phyloP scores from a whole-genome alignment of 2,888 invertebrate species.

The Pharmacophagus antenor region DNA sequence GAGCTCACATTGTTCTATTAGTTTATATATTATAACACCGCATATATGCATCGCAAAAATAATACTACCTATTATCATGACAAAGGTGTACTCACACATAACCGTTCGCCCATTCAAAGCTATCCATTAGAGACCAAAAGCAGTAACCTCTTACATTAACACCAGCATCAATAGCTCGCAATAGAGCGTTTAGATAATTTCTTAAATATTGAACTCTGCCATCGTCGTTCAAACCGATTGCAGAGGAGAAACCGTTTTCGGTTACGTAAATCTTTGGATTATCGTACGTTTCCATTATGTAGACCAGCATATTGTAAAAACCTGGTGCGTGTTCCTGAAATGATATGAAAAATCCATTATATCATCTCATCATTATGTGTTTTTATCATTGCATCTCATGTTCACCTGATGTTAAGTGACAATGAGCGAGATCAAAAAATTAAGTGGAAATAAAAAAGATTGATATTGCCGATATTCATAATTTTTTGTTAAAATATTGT shows the following conservation, averaged over 20 bases:
- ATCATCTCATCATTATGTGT: too few species aligned
- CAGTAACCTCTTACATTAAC: slow-evolving; percentile 71
- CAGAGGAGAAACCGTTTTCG: slow-evolving; percentile 74
- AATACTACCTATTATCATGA: too few species aligned
- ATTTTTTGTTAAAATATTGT: too few species aligned
- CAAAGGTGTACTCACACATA: slow-evolving; percentile 26
- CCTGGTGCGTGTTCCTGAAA: slow-evolving; percentile 36
- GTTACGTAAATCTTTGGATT: slow-evolving; percentile 49
- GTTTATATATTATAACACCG: too few species aligned
- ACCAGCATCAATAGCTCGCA: slow-evolving; percentile 53
- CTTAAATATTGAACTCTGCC: slow-evolving; percentile 51
- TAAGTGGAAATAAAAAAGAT: too few species aligned
- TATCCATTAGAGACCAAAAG: slow-evolving; percentile 81
- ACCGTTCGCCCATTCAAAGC: slow-evolving; percentile 74
- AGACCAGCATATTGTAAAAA: slow-evolving; percentile 32
- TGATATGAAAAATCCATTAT: too few species aligned
- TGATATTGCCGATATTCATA: too few species aligned
- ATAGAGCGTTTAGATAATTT: slow-evolving; percentile 52
- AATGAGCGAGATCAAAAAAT: too few species aligned
- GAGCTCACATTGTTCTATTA: too few species aligned
- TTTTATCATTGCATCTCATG: too few species aligned
- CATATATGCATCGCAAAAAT: too few species aligned
- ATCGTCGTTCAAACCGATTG: slow-evolving; percentile 54
- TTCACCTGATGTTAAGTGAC: too few species aligned
- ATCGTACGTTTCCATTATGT: slow-evolving; percentile 34